These are phyloP conservation scores for Protobothrops mucrosquamatus DNA, from an alignment of 2,113 vertebrate genomes.

Conservation along the genomic window DNA sequence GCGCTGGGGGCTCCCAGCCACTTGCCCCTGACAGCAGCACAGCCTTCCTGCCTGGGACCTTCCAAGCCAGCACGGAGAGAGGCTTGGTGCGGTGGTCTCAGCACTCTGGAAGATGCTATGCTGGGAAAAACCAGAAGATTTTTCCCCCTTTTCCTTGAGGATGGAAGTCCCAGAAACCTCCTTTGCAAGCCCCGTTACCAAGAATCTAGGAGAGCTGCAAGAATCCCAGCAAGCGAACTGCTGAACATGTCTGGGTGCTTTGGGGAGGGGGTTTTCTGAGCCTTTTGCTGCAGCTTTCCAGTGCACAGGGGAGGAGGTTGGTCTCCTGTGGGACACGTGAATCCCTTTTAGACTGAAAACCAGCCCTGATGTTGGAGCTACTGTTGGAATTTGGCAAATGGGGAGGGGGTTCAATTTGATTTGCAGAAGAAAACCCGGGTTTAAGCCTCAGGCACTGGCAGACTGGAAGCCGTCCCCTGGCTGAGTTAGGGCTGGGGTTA, in stretches of 20 bases:
- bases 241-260: neutral
- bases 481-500: neutral
- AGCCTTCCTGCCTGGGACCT: neutral
- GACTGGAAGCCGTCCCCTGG: neutral
- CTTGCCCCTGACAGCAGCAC: neutral
- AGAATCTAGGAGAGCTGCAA: neutral
- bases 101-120: neutral
- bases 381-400: neutral
- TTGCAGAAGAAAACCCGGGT: neutral
- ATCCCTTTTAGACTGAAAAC: neutral
- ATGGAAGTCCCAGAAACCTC: neutral
- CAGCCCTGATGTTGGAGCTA: neutral
- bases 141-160: neutral
- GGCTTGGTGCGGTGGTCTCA: neutral
- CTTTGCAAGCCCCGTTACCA: neutral
- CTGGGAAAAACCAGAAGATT: too few relatives aligned
- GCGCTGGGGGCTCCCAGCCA: too few relatives aligned
- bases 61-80: neutral
- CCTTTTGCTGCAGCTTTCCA: neutral
- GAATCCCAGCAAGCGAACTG: neutral
- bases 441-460: neutral
- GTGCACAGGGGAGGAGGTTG: neutral
- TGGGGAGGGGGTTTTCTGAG: neutral
- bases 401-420: neutral
- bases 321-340: neutral